phyloP scores from a whole-genome alignment of 2,888 invertebrate species.

The Trichogramma evanescens region DNA sequence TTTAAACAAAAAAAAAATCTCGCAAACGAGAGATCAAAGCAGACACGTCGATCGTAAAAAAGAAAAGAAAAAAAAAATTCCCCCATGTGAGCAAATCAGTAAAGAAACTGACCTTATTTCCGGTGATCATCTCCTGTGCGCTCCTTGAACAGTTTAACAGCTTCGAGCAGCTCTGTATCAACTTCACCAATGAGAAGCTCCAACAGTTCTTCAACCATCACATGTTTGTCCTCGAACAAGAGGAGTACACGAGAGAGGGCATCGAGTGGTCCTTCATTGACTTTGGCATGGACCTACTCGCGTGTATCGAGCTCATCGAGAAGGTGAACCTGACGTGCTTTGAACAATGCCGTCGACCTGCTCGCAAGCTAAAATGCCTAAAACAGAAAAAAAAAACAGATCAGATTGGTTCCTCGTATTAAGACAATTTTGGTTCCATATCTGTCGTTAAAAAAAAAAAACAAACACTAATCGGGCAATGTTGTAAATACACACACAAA shows the following conservation, averaged over 20 bases:
- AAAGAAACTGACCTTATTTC: slow-evolving; percentile 24
- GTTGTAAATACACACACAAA: too few species aligned
- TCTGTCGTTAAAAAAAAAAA: slow-evolving; percentile 3
- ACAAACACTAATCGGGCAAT: background rate
- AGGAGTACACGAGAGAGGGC: slow-evolving; percentile 91
- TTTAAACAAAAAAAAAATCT: too few species aligned
- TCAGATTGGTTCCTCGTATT: slow-evolving; percentile 13
- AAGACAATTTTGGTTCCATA: slow-evolving; percentile 12
- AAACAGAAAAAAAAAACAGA: background rate
- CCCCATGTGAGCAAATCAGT: slow-evolving; percentile 27
- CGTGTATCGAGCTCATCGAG: slow-evolving; percentile 93
- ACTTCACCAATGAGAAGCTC: slow-evolving; percentile 96
- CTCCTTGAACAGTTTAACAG: slow-evolving; percentile 69
- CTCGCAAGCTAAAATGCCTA: slow-evolving; percentile 1
- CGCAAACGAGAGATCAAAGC: too few species aligned
- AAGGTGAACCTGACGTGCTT: slow-evolving; percentile 55
- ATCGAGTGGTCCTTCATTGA: slow-evolving; percentile 96
- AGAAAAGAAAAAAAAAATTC: slow-evolving; percentile 15
- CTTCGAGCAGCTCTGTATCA: slow-evolving; percentile 97
- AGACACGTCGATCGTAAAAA: background rate
- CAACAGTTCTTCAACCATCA: slow-evolving; percentile 99
- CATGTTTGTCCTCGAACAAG: slow-evolving; percentile 97
- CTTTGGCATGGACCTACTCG: slow-evolving; percentile 94
- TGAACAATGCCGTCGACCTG: slow-evolving; percentile 6
- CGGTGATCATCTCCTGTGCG: slow-evolving; percentile 31